phyloP scores from a whole-genome alignment of 92 coral and sea anemone genomes.

The Anthopleura xanthogrammica region DNA sequence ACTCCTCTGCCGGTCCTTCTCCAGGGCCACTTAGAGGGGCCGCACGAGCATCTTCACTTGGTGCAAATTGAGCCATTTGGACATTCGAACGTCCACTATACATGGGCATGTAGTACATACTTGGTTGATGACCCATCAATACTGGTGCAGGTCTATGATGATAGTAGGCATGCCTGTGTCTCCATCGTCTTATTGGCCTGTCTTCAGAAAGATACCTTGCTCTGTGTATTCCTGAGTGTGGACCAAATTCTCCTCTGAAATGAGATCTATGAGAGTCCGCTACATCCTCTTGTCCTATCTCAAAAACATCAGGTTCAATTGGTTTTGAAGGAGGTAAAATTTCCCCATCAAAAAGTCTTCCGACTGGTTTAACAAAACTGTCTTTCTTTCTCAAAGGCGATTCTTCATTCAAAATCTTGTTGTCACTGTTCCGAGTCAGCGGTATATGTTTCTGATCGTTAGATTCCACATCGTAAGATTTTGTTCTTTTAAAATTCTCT shows the following conservation, averaged over 20 bases:
- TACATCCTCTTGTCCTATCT: slow-evolving; percentile 48
- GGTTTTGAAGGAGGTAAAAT: slow-evolving; percentile 20
- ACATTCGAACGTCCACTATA: slow-evolving; percentile 34
- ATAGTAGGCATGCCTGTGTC: background rate
- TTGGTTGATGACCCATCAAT: background rate
- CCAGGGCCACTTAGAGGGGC: slow-evolving; percentile 18
- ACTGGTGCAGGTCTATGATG: slow-evolving; percentile 12
- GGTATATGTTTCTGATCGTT: background rate
- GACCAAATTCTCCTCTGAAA: background rate
- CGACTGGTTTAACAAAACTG: slow-evolving; percentile 22
- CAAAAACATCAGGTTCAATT: slow-evolving; percentile 42
- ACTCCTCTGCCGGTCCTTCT: slow-evolving; percentile 14
- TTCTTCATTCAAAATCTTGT: background rate
- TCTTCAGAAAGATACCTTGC: slow-evolving; percentile 20
- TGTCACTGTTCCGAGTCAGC: background rate
- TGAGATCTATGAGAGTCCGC: slow-evolving; percentile 3
- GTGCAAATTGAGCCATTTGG: slow-evolving; percentile 34
- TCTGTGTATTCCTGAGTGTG: slow-evolving; percentile 30
- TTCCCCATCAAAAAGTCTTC: slow-evolving; percentile 30
- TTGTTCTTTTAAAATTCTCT: background rate
- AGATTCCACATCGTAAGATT: background rate
- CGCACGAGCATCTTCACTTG: slow-evolving; percentile 17
- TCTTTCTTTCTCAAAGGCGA: slow-evolving; percentile 21
- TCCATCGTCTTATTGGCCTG: slow-evolving; percentile 14
- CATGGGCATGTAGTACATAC: slow-evolving; percentile 29